These are phyloP conservation scores for Cerastis leucographa DNA, from an alignment of 2,888 invertebrate genomes.

Conservation along the genomic window DNA sequence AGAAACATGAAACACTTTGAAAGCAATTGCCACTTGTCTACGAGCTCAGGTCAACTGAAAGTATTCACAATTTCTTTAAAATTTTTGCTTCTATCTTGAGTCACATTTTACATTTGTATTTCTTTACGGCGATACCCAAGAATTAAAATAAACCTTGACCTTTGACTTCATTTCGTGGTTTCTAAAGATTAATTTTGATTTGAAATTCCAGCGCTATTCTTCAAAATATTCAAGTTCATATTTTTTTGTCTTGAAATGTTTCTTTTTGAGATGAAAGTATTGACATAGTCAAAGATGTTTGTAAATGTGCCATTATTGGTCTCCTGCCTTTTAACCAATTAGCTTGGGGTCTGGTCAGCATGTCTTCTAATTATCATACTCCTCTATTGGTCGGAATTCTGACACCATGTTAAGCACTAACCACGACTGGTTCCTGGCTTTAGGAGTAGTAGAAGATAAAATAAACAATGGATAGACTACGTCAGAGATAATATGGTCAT, in stretches of 20 bases:
- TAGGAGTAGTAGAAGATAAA: no score
- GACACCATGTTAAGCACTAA: no score
- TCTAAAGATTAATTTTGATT: neutral
- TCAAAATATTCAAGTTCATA: neutral
- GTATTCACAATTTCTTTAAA: neutral
- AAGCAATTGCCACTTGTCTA: neutral
- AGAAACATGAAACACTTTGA: no score
- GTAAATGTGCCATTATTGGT: neutral
- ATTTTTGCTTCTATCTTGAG: neutral
- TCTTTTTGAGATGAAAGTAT: neutral
- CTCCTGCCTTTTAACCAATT: neutral
- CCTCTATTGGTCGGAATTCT: neutral
- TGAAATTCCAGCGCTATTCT: neutral
- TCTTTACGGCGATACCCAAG: neutral
- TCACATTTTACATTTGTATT: neutral
- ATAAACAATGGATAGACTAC: no score
- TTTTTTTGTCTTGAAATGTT: constrained; percentile 2
- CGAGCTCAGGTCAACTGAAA: neutral
- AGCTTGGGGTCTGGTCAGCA: neutral
- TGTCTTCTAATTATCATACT: neutral
- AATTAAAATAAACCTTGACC: neutral
- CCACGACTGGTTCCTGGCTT: no score
- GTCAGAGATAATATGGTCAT: no score
- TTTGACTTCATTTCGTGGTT: neutral
- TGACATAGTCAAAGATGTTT: no score